These are phyloP conservation scores for Charadrius vociferus DNA, from an alignment of 2,113 vertebrate genomes.

Conservation along the genomic window DNA sequence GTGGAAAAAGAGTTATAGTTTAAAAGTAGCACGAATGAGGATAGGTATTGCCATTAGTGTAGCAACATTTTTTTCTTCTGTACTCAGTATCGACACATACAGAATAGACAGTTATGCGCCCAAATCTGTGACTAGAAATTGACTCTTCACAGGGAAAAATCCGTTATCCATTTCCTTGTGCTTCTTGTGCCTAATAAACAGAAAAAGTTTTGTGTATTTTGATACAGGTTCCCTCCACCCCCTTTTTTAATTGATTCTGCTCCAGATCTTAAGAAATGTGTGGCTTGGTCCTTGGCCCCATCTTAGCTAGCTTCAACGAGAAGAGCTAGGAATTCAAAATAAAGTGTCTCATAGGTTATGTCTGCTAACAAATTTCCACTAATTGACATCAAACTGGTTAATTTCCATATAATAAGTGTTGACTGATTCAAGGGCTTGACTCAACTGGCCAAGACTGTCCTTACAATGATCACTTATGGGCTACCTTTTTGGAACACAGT, in stretches of 20 bases:
- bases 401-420: slow-evolving; percentile 83
- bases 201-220: slow-evolving; percentile 7
- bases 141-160: not conserved
- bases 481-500: slow-evolving; percentile 74
- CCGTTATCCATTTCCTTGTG: slow-evolving; percentile 2
- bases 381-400: slow-evolving; percentile 82
- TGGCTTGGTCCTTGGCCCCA: not conserved
- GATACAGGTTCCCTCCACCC: not conserved
- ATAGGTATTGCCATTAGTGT: not conserved
- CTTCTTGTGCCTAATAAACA: slow-evolving; percentile 56
- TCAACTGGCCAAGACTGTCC: slow-evolving; percentile 53
- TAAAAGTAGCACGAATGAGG: not conserved
- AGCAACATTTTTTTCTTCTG: not conserved
- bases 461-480: slow-evolving; percentile 64
- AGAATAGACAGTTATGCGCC: not conserved
- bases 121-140: slow-evolving; percentile 24
- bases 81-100: not conserved
- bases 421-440: slow-evolving; percentile 78
- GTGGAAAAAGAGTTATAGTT: not conserved
- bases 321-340: slow-evolving; percentile 47
- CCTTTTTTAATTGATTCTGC: not conserved
- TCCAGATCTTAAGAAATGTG: not conserved
- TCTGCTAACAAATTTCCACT: slow-evolving; percentile 82
- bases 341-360: slow-evolving; percentile 60
- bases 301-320: slow-evolving; percentile 23